Base-by-base conservation (phyloP, 2,888 invertebrate species). In the Exephanes ischioxanthus region DNA sequence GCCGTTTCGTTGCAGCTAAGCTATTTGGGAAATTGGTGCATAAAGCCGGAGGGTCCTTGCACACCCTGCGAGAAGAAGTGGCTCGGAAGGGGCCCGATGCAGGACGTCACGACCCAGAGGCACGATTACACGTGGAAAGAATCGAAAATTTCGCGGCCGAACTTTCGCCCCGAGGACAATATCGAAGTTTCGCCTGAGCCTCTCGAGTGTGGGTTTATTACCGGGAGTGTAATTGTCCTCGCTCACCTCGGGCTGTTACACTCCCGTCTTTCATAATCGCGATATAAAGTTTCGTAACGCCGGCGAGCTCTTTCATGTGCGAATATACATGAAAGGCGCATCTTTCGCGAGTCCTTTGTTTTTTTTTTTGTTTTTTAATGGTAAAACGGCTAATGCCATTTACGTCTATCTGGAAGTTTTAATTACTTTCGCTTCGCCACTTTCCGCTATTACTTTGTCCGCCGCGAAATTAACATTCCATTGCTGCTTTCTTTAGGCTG, bases 51-150 rank as follows among this genome's bases (percentile, higher is more conserved):
- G 55, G 71, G 83, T 26, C 84, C 89, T 5, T 91, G 91, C 16
- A 80, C 76, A 9, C 92, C 94, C 6, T 91, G 91, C 70, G 80
- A 76, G 5, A 89, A 90, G 55, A 89, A 91, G 78, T 88, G 89
- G 87, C 85, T 93, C 3, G 93, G 93, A 75, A 95, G 95, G 87
- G 95, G 95, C 16, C 96, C 97, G n/a, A 96, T 97, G 95, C 96
- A 97, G 93, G 96, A 96, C 87, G 94, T 96, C 84, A 97, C 97
- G 2, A 97, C 97, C 0, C 96, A 97, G 87, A 96, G 96, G 63
- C 96, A 97, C 91, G 97, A 97, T 94, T 97, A 95, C 90, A 96
- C 89, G 0, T 94, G 94, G 94, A 94, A 92, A 80, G 85, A 67
- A 70, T 6, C 77, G 0, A n/a, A 61, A 11, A 14, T 67, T 1